Percentiles rank a stretch among this genome's conserved stretches.
phyloP scores from a whole-genome alignment of 2,888 invertebrate species.

The Nomada fucata region DNA sequence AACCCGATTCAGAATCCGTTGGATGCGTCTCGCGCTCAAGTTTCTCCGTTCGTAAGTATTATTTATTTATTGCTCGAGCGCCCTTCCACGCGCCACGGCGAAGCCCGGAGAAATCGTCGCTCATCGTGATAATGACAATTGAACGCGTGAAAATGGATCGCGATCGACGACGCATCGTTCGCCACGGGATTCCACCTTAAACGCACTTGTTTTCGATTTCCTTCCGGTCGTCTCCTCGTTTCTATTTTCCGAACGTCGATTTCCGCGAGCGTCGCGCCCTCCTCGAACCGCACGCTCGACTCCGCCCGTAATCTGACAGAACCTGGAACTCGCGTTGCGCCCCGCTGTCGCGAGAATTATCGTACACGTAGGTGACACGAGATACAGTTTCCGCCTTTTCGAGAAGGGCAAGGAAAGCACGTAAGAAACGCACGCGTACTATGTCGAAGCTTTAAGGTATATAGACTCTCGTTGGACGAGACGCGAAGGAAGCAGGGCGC shows the following conservation, averaged over 20 bases:
- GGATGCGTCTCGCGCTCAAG: constrained; percentile 9
- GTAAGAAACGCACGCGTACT: constrained; percentile 32
- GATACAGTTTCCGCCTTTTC: background rate
- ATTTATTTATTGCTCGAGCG: constrained; percentile 63
- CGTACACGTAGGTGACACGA: background rate
- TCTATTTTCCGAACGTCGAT: background rate
- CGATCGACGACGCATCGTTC: constrained; percentile 10
- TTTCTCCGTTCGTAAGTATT: constrained; percentile 61
- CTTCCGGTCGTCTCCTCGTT: background rate
- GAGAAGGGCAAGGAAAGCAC: constrained; percentile 8
- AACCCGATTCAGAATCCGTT: background rate
- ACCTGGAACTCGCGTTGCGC: constrained; percentile 51
- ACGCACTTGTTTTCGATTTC: background rate
- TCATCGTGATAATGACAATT: constrained; percentile 14
- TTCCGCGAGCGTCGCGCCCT: constrained; percentile 8
- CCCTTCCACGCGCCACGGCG: background rate
- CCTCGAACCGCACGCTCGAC: constrained; percentile 33
- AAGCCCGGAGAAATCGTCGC: constrained; percentile 34
- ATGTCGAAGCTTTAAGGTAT: constrained; percentile 4
- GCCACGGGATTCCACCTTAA: background rate
- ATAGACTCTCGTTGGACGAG: constrained; percentile 23
- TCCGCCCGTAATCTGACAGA: constrained; percentile 70
- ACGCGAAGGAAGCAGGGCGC: constrained; percentile 54
- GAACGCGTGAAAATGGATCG: background rate
- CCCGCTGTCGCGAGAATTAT: constrained; percentile 18